These are phyloP conservation scores for Darevskia nairensis DNA, from an alignment of 2,797 vertebrate species.

Conservation along the genomic window DNA sequence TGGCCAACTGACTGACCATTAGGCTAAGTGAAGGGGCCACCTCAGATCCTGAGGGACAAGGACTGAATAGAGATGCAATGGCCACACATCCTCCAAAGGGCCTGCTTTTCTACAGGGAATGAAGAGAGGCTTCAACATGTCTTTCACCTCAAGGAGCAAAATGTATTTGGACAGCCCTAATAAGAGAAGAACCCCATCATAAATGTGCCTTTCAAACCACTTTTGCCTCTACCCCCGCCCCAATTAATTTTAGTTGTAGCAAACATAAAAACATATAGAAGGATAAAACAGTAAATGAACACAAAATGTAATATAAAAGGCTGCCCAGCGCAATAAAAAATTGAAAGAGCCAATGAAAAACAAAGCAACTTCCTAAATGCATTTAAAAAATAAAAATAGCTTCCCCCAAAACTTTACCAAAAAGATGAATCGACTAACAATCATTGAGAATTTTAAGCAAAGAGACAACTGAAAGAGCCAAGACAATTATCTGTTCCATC, in stretches of 20 bases:
- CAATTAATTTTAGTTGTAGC: not conserved
- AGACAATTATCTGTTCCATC: constrained; percentile 5
- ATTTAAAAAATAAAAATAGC: not conserved
- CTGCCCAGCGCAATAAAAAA: not conserved
- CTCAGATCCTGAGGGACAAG: too few species aligned
- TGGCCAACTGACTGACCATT: too few species aligned
- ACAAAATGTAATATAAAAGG: not conserved
- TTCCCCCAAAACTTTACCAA: not conserved
- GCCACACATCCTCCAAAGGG: too few species aligned
- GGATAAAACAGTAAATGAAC: not conserved
- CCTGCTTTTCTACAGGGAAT: too few species aligned
- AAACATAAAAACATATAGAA: not conserved
- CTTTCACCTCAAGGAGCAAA: too few species aligned
- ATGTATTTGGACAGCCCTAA: too few species aligned
- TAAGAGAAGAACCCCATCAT: not conserved
- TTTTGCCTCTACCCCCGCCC: too few species aligned
- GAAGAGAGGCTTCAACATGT: too few species aligned
- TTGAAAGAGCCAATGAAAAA: not conserved
- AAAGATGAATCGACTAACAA: not conserved
- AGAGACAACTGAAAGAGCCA: not conserved
- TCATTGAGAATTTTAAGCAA: not conserved
- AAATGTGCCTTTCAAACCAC: not conserved
- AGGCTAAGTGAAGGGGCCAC: too few species aligned
- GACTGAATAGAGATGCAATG: too few species aligned
- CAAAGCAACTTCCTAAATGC: not conserved